A percentile compares a stretch with the other conserved stretches of the same genome.
Evolutionary conservation across 2,888 invertebrate genomes (phyloP).

Genomic region (Hybos culiciformis): DNA sequence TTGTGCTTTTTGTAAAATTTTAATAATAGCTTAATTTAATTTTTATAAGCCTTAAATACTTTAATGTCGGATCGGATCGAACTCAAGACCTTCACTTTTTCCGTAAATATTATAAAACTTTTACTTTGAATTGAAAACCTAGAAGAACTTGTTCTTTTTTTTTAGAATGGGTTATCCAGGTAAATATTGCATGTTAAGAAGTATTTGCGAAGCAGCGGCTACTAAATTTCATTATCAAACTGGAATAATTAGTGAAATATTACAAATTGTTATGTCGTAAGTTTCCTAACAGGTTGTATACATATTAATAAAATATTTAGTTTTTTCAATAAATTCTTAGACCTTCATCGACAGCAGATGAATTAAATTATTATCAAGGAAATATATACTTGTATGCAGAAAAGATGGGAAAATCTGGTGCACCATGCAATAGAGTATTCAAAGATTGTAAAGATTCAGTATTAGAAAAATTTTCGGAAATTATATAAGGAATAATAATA

Average conservation of each 20-base stretch:
- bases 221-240: slow-evolving; percentile 49
- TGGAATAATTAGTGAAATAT: slow-evolving; percentile 55
- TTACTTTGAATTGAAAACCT: no score
- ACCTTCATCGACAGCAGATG: slow-evolving; percentile 55
- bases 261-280: slow-evolving; percentile 60
- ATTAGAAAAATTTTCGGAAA: slow-evolving; percentile 22
- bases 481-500: no score
- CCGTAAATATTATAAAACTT: no score
- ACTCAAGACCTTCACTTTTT: no score
- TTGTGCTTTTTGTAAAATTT: no score
- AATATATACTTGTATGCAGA: slow-evolving; percentile 64
- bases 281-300: no score
- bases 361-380: slow-evolving; percentile 48
- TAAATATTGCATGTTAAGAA: slow-evolving; percentile 52
- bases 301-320: background rate
- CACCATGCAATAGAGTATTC: slow-evolving; percentile 26
- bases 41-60: no score
- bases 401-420: slow-evolving; percentile 42
- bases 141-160: slow-evolving; percentile 16
- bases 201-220: slow-evolving; percentile 58
- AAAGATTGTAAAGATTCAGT: slow-evolving; percentile 25
- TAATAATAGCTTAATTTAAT: no score
- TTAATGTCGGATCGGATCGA: no score
- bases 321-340: slow-evolving; percentile 31
- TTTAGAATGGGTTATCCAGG: slow-evolving; percentile 47